Evolutionary conservation across 2,797 vertebrate genomes (phyloP).

Genomic region (Micrastur ruficollis): DNA sequence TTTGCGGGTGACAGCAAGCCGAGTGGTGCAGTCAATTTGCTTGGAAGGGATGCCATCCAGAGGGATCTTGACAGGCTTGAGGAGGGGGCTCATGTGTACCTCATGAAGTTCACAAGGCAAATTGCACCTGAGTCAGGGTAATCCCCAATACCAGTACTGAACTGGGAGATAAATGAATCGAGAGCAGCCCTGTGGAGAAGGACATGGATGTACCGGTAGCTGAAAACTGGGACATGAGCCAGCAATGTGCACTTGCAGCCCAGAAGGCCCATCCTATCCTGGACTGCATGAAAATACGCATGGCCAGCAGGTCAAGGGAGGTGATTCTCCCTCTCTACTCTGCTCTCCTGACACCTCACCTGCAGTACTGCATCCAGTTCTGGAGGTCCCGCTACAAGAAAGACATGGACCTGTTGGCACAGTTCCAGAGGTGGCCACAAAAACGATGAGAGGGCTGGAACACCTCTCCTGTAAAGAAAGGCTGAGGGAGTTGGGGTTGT

Average conservation of each 20-base stretch:
- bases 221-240: too few relatives aligned
- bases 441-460: not conserved
- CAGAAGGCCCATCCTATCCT: not conserved
- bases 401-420: too few relatives aligned
- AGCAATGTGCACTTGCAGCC: not conserved
- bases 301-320: not conserved
- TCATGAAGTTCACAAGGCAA: not conserved
- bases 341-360: not conserved
- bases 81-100: not conserved
- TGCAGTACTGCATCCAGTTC: not conserved
- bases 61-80: not conserved
- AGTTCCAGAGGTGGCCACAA: not conserved
- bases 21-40: not conserved
- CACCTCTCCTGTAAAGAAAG: not conserved
- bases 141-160: not conserved
- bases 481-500: not conserved
- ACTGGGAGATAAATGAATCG: not conserved
- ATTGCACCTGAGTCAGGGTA: not conserved
- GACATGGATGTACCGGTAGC: too few relatives aligned
- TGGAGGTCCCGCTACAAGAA: not conserved
- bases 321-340: not conserved
- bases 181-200: not conserved
- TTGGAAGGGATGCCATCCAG: not conserved
- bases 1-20: not conserved
- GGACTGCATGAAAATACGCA: not conserved